Evolutionary conservation across 2,113 vertebrate species (phyloP).

Genomic region (Taxidea taxus): DNA sequence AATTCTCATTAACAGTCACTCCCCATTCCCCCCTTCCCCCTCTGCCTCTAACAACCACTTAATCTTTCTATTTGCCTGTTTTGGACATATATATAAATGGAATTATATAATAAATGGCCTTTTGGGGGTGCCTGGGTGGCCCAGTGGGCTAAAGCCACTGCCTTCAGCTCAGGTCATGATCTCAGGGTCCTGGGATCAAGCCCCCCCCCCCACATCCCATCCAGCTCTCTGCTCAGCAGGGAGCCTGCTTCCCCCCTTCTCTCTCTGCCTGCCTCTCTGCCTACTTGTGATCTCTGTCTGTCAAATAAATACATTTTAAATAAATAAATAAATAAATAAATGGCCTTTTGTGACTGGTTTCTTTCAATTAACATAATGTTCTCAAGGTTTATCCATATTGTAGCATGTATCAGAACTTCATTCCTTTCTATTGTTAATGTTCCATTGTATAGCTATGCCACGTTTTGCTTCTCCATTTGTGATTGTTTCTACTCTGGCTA

Average conservation of each 20-base stretch:
- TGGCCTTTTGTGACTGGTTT: neutral
- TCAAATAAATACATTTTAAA: too few relatives aligned
- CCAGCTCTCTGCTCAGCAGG: too few relatives aligned
- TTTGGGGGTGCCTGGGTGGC: too few relatives aligned
- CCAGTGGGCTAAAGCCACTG: too few relatives aligned
- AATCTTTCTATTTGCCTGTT: neutral
- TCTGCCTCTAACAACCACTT: neutral
- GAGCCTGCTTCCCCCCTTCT: too few relatives aligned
- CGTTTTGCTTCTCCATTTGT: neutral
- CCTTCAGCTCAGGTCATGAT: too few relatives aligned
- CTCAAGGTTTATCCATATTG: neutral
- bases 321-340: neutral
- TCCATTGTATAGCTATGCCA: neutral
- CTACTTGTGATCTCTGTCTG: too few relatives aligned
- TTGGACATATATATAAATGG: neutral
- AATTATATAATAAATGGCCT: neutral
- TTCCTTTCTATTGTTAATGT: neutral
- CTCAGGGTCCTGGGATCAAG: too few relatives aligned
- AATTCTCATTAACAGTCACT: neutral
- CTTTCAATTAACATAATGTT: neutral
- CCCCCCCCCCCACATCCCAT: too few relatives aligned
- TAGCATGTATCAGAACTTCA: neutral
- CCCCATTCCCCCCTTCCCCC: fast-evolving
- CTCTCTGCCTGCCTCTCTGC: too few relatives aligned
- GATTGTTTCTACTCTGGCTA: neutral